Evolutionary conservation across 2,797 vertebrate species (phyloP).

Genomic region (Pelochelys cantorii): DNA sequence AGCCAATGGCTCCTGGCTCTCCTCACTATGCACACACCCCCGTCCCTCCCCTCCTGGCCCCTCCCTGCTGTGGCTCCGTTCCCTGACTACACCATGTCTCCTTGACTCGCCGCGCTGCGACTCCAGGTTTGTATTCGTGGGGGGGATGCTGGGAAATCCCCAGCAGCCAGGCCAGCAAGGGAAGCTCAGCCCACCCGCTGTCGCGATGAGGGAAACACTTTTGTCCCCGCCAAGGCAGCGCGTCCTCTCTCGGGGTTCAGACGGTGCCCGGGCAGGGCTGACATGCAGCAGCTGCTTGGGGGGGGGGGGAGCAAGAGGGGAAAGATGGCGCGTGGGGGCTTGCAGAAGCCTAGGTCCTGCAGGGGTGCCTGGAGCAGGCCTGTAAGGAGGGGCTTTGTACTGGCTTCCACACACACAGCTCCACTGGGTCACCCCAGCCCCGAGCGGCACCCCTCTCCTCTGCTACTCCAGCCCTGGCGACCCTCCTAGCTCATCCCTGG

Average conservation of each 20-base stretch:
- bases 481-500: not conserved
- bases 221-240: not conserved
- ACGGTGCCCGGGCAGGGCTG: not conserved
- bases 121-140: not conserved
- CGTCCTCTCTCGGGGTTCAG: not conserved
- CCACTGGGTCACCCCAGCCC: not conserved
- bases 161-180: accelerated
- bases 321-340: not conserved
- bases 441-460: not conserved
- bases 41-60: not conserved
- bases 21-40: not conserved
- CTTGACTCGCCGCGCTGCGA: not conserved
- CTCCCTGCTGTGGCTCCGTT: not conserved
- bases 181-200: not conserved
- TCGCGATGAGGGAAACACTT: not conserved
- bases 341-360: too few species aligned
- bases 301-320: not conserved
- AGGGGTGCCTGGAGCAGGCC: too few species aligned
- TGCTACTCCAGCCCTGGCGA: too few species aligned
- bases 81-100: not conserved
- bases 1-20: not conserved
- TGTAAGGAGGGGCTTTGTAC: too few species aligned
- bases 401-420: too few species aligned
- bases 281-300: not conserved
- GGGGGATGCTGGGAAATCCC: not conserved